phyloP scores from a whole-genome alignment of 2,797 vertebrate genomes.

The Mormyrops boulengeri region DNA sequence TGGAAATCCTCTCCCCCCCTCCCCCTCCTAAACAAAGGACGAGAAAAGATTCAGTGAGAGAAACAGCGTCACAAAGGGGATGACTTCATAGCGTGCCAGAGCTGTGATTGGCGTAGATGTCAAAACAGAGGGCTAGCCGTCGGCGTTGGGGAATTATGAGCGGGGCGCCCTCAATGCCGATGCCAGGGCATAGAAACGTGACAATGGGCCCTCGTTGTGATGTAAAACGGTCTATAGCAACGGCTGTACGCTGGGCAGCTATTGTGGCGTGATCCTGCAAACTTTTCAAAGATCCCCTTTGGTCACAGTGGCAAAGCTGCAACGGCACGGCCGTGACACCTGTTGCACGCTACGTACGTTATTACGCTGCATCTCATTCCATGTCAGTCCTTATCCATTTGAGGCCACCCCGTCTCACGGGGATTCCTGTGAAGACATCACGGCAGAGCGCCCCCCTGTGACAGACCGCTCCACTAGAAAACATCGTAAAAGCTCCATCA shows the following conservation, averaged over 20 bases:
- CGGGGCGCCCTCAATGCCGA: not conserved
- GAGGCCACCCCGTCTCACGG: not conserved
- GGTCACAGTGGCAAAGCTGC: not conserved
- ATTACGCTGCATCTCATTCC: not conserved
- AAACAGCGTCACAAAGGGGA: slow-evolving; percentile 52
- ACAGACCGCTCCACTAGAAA: not conserved
- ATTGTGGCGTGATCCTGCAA: not conserved
- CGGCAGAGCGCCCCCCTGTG: not conserved
- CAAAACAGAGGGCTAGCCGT: slow-evolving; percentile 50
- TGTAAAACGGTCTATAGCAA: not conserved
- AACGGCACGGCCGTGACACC: not conserved
- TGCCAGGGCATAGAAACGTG: not conserved
- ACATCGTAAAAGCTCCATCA: not conserved
- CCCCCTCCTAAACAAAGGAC: slow-evolving; percentile 42
- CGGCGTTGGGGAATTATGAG: slow-evolving; percentile 10
- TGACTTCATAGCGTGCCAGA: slow-evolving; percentile 52
- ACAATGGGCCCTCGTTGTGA: not conserved
- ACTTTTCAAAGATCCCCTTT: not conserved
- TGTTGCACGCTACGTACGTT: not conserved
- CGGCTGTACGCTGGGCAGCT: not conserved
- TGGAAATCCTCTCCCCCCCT: slow-evolving; percentile 37
- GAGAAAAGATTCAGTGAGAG: slow-evolving; percentile 45
- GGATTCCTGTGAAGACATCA: not conserved
- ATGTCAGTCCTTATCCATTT: not conserved
- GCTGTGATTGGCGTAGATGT: slow-evolving; percentile 63